These are phyloP conservation scores for Sinella curviseta DNA, from an alignment of 1,140 invertebrate genomes.

Conservation along the genomic window DNA sequence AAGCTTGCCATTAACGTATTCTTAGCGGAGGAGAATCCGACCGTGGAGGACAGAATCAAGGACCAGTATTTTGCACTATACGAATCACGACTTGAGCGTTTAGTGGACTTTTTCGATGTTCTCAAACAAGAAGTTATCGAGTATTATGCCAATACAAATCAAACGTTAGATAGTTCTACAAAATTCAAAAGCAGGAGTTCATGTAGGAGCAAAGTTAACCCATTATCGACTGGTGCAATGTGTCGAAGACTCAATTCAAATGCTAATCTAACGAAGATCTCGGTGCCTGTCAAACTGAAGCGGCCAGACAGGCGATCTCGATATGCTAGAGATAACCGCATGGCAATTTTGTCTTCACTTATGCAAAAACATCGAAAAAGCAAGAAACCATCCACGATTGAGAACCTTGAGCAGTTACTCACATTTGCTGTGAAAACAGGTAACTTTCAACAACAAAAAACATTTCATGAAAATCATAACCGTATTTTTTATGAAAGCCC, in stretches of 20 bases:
- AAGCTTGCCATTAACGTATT: constrained; percentile 13
- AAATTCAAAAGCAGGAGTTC: background rate
- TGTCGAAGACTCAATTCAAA: background rate
- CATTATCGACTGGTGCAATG: background rate
- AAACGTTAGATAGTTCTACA: background rate
- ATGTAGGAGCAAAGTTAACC: background rate
- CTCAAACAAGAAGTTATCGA: constrained; percentile 1
- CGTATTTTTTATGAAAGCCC: background rate
- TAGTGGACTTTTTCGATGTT: background rate
- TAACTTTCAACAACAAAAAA: background rate
- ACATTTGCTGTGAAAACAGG: constrained; percentile 21
- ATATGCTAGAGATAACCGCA: background rate
- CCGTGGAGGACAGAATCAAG: background rate
- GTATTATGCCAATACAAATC: background rate
- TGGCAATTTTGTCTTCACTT: background rate
- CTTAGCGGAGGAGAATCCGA: background rate
- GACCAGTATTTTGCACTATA: constrained; percentile 18
- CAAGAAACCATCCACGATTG: background rate
- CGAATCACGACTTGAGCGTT: background rate
- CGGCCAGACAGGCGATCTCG: constrained; percentile 13
- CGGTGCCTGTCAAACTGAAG: background rate
- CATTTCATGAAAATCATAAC: background rate
- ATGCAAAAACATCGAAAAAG: constrained; percentile 15
- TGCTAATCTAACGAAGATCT: background rate
- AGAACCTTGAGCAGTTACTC: background rate